Evolutionary conservation across 2,888 invertebrate species (phyloP).

Genomic region (Stramonita haemastoma): DNA sequence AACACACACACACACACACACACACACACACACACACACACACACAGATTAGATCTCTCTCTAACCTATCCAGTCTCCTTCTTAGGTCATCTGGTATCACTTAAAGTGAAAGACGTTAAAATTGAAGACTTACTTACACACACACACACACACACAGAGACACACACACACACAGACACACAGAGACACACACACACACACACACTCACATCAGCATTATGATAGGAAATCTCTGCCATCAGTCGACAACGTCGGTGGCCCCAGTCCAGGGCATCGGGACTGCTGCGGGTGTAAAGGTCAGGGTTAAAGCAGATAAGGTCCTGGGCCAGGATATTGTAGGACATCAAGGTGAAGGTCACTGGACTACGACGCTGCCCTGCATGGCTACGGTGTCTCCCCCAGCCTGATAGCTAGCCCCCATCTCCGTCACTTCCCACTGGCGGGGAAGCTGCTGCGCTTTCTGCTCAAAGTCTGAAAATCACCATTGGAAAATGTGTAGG

Average conservation of each 20-base stretch:
- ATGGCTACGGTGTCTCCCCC: not conserved
- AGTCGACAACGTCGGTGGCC: conserved; percentile 82
- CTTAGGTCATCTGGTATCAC: no score
- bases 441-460: conserved; percentile 69
- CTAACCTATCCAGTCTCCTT: no score
- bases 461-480: not conserved
- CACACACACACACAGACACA: not conserved
- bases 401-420: conserved; percentile 4
- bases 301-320: conserved; percentile 86
- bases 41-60: no score
- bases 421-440: conserved; percentile 76
- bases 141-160: not conserved
- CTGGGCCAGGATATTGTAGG: conserved; percentile 94
- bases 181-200: not conserved
- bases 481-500: not conserved
- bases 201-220: conserved; percentile 82
- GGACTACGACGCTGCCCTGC: conserved; percentile 40
- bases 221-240: conserved; percentile 81
- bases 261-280: conserved; percentile 84
- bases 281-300: conserved; percentile 85
- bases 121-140: no score
- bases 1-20: not conserved
- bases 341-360: conserved; percentile 84
- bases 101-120: no score
- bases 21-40: not conserved